Conservation (phyloP, 2,113 vertebrate genomes). For the Syrrhaptes paradoxus region DNA sequence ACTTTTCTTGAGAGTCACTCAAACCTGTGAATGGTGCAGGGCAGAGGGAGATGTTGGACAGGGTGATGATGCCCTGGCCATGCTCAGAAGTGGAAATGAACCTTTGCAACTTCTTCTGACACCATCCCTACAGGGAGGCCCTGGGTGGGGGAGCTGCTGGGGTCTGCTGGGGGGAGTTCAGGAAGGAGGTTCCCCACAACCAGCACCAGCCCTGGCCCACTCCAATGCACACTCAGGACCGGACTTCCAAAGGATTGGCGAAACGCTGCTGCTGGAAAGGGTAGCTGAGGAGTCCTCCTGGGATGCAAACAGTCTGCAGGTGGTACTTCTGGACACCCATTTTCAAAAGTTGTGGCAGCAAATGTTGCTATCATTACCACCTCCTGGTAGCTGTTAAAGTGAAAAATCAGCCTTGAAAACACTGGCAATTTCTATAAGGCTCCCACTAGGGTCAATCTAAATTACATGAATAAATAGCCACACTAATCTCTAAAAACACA, state of each 20-base stretch:
- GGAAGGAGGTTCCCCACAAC: not conserved
- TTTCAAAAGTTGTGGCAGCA: not conserved
- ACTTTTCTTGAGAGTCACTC: not conserved
- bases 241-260: rapidly evolving
- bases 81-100: not conserved
- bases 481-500: not conserved
- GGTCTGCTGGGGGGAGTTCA: not conserved
- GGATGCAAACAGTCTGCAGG: not conserved
- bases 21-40: not conserved
- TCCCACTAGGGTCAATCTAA: not conserved
- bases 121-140: not conserved
- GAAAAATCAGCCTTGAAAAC: not conserved
- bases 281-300: not conserved
- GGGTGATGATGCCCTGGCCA: not conserved
- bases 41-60: not conserved
- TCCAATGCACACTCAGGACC: rapidly evolving
- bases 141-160: not conserved
- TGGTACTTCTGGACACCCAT: not conserved
- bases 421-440: not conserved
- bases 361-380: not conserved
- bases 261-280: not conserved
- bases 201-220: not conserved
- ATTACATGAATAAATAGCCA: not conserved
- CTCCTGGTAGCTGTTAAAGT: not conserved
- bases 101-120: not conserved